Percentiles rank a stretch among this genome's conserved stretches.
These are phyloP conservation scores for Rhizomys pruinosus DNA, from an alignment of 2,113 vertebrate species.

Conservation along the genomic window DNA sequence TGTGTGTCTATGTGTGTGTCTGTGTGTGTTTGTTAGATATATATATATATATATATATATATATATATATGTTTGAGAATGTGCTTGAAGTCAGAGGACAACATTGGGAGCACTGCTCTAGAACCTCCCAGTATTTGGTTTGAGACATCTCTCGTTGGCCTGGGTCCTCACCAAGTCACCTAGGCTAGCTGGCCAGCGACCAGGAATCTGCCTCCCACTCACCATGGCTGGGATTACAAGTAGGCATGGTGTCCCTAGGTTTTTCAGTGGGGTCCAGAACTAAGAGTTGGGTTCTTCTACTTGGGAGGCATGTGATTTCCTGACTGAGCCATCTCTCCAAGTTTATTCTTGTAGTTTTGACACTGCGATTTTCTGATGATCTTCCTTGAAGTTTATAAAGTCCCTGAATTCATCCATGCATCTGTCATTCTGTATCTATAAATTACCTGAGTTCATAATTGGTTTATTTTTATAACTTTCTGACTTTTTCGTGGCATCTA, in stretches of 20 bases:
- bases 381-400: background rate
- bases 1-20: background rate
- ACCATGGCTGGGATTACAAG: background rate
- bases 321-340: background rate
- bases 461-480: constrained; percentile 29
- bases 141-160: background rate
- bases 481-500: constrained; percentile 37
- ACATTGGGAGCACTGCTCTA: background rate
- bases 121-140: too few relatives aligned
- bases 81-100: background rate
- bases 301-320: background rate
- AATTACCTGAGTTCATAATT: background rate
- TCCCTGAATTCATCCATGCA: background rate
- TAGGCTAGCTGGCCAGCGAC: background rate
- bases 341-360: background rate
- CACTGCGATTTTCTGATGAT: background rate
- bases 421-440: background rate
- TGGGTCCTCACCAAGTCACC: background rate
- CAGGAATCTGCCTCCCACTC: background rate
- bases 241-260: too few relatives aligned
- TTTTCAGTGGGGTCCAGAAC: background rate
- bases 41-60: too few relatives aligned
- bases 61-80: too few relatives aligned
- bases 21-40: background rate
- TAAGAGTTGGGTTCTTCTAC: background rate